A percentile compares a stretch with the other conserved stretches of the same genome.
Conservation (phyloP, 2,797 vertebrate genomes). For the Eulemur coronatus region DNA sequence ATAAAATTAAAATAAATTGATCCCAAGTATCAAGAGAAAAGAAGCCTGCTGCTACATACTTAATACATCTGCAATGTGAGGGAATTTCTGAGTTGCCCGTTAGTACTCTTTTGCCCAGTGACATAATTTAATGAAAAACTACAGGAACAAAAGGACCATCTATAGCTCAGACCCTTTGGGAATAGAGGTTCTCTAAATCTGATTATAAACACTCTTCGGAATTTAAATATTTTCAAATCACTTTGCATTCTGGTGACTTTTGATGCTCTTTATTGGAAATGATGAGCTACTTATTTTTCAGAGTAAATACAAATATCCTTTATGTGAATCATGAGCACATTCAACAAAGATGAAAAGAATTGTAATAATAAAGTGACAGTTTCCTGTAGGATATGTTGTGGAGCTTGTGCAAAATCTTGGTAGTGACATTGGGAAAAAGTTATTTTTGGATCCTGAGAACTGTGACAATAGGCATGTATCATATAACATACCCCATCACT, state of each 20-base stretch:
- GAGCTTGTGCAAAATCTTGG: neutral
- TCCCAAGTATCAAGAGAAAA: neutral
- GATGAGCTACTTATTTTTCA: neutral
- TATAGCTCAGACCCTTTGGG: neutral
- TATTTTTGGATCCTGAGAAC: neutral
- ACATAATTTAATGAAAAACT: neutral
- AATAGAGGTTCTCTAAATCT: neutral
- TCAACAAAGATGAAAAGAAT: neutral
- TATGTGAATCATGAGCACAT: neutral
- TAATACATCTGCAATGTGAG: neutral
- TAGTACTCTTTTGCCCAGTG: neutral
- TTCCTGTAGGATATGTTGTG: neutral
- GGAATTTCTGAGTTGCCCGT: neutral
- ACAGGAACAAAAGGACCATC: neutral
- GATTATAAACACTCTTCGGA: neutral
- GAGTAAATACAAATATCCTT: neutral
- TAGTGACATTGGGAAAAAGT: neutral
- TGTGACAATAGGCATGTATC: no score
- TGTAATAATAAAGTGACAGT: neutral
- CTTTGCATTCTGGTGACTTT: neutral
- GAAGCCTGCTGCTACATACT: fast-evolving
- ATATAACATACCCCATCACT: neutral
- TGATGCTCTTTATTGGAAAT: neutral
- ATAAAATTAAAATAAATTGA: neutral
- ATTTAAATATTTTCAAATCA: neutral